Evolutionary conservation across 1,140 invertebrate genomes (phyloP), one percentile per base, ranked within the genome.

Genomic region (Colletes gigas): DNA sequence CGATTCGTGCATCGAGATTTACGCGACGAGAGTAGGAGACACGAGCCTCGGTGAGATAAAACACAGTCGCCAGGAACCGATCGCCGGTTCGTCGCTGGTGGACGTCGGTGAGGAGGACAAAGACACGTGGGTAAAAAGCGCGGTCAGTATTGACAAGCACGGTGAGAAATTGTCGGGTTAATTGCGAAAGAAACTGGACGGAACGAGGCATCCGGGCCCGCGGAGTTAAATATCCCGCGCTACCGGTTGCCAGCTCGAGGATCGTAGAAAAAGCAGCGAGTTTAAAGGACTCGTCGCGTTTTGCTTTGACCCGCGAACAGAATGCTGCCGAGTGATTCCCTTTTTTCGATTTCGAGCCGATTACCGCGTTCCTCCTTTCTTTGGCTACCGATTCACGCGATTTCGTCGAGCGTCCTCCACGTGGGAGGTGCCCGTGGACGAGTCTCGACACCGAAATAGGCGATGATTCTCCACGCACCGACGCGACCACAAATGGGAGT

Each of bases 141-240:
- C 57, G 59, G 47, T 30, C 62, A 60, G 68, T 84, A 85, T 85
- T 82, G 84, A 84, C 83, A 84, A 73, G 19, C 30, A 65, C 83
- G 78, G 84, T 85, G 84, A 85, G 84, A 85, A 85, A 85, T 84
- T 73, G 72, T 68, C 68, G 68, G 68, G 78, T 85, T 84, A 84
- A 85, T 85, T 71, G 69, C 54, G 52, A 76, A 85, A 85, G 81
- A 84, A 85, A 78, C 76, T 14, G 15, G 55, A 55, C 71, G 55
- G 65, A 81, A 44, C 72, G 66, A 54, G 72, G 57, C 67, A 73
- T 68, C 59, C 78, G n/a, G 52, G 44, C 30, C 44, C 63, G 57
- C 30, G 68, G 30, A 84, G 79, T 69, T 78, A 85, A 82, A 81
- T 82, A 85, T 59, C 70, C 72, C 17, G 81, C 59, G 65, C 55